These are phyloP conservation scores for Limulus polyphemus DNA, from an alignment of 2,888 invertebrate genomes.

Conservation along the genomic window DNA sequence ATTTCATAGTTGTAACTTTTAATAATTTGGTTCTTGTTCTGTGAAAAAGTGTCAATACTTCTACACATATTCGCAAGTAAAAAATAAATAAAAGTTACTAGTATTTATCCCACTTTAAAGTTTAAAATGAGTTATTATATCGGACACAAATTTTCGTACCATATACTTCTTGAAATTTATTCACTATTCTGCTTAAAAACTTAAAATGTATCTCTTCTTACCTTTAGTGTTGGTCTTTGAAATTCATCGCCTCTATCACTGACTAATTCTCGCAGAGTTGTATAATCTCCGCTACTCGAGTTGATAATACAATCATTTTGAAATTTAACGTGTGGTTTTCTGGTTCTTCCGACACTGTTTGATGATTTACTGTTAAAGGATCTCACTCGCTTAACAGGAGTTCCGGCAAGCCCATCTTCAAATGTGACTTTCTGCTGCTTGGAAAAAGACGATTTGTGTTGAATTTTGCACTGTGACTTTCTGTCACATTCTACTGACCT, in stretches of 20 bases:
- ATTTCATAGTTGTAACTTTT: too few species aligned
- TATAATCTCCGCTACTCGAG: constrained; percentile 64
- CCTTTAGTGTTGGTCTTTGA: too few species aligned
- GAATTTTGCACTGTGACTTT: constrained; percentile 28
- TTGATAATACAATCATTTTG: constrained; percentile 29
- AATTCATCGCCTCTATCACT: not conserved
- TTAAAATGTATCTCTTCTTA: too few species aligned
- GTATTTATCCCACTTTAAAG: too few species aligned
- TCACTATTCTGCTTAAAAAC: too few species aligned
- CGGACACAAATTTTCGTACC: too few species aligned
- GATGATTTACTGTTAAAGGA: constrained; percentile 20
- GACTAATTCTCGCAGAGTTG: constrained; percentile 49
- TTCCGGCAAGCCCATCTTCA: constrained; percentile 43
- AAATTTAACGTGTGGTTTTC: constrained; percentile 43
- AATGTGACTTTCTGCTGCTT: constrained; percentile 54
- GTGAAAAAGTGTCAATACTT: too few species aligned
- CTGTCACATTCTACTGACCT: constrained; percentile 13
- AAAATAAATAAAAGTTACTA: too few species aligned
- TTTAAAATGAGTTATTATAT: too few species aligned
- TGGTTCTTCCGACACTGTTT: constrained; percentile 19
- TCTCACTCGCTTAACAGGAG: constrained; percentile 14
- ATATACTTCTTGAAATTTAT: too few species aligned
- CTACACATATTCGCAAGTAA: too few species aligned
- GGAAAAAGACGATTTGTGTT: constrained; percentile 22
- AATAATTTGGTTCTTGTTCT: too few species aligned